A percentile compares a stretch with the other conserved stretches of the same genome.
These are phyloP conservation scores for Pristionchus entomophagus DNA, from an alignment of 2,888 invertebrate species.

Conservation along the genomic window DNA sequence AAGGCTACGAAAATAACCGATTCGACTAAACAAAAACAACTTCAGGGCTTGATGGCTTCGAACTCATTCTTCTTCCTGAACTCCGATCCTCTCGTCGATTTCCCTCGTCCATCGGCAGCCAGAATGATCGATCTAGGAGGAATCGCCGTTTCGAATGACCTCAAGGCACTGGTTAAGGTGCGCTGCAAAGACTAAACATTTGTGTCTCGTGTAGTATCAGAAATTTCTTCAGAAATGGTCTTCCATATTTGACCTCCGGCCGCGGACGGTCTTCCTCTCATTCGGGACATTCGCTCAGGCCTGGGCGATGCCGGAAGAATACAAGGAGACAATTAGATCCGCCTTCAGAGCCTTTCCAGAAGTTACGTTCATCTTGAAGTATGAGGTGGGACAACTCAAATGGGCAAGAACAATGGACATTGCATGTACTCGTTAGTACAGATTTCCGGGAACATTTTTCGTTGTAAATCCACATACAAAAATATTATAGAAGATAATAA, in stretches of 20 bases:
- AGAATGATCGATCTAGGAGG: constrained; percentile 9
- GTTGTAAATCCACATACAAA: too few species aligned
- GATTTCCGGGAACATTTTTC: too few species aligned
- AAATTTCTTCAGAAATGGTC: constrained; percentile 5
- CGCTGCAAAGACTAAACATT: neutral
- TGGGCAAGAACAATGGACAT: too few species aligned
- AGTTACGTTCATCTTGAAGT: constrained; percentile 37
- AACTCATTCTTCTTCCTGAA: constrained; percentile 4
- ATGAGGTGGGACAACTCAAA: neutral
- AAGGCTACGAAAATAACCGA: neutral
- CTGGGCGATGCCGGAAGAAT: too few species aligned
- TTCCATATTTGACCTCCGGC: neutral
- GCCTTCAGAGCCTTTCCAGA: neutral
- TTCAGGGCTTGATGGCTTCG: neutral
- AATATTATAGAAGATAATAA: neutral
- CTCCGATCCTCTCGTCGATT: too few species aligned
- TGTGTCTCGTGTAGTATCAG: too few species aligned
- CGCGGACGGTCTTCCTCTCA: neutral
- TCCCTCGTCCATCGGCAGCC: too few species aligned
- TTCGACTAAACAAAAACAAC: neutral
- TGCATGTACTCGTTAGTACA: too few species aligned
- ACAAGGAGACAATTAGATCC: constrained; percentile 5
- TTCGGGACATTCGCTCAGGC: neutral
- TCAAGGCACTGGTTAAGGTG: neutral
- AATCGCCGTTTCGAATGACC: neutral